Evolutionary conservation across 1,140 invertebrate genomes (phyloP), one percentile per base, ranked within the genome.

Genomic region (Cotesia typhae): DNA sequence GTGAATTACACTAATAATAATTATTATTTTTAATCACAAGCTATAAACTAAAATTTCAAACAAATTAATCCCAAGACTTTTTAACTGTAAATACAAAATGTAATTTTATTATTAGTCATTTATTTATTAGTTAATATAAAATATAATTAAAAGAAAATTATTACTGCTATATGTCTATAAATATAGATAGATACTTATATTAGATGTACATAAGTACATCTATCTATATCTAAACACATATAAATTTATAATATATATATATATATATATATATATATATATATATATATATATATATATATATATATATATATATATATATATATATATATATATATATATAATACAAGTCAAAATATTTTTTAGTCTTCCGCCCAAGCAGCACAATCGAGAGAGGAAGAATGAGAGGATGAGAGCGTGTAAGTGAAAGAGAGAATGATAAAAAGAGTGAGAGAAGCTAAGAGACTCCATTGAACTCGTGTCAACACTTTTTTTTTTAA

Each of bases 391-490:
- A 67, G 38, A 47, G 68, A 74, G 47, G 17, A 65, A 61, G 64
- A 67, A 41, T 51, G 47, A 72, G 41, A 51, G 68, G 38, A 52
- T 7, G 65, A 63, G 66, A 63, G 53, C 52, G 41, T 28, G 37
- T 59, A 37, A 72, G 51, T 52, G 66, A 51, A 38, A 38, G 28
- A 38, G 60, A 67, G 64, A 41, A 66, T 41, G 70, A 67, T 59
- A 67, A 72, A 72, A 41, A 67, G 65, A 72, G 70, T 65, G 7
- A 66, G 67, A 65, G 35, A 47, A 59, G n/a, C 41, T 47, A 6
- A 14, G 47, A 70, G 70, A 72, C 70, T 72, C 70, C 63, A 72
- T 72, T 72, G 70, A 72, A 72, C 70, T 72, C 63, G 70, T 53
- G 64, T 72, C 41, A n/a, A 72, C 63, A 53, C 41, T 61, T 47